Conservation (phyloP, 2,113 vertebrate genomes). For the Heteronetta atricapilla region DNA sequence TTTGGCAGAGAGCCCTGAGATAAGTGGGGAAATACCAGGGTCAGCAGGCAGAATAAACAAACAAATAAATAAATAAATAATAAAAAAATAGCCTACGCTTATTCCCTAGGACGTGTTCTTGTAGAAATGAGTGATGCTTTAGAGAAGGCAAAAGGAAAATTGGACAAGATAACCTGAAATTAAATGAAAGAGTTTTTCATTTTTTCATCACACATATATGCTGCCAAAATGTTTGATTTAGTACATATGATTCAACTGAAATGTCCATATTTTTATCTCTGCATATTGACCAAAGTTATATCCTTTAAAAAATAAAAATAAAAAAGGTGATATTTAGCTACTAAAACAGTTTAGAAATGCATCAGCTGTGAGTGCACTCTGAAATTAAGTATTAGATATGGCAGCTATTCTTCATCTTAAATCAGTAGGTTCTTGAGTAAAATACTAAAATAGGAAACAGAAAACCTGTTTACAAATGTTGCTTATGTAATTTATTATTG, state of each 20-base stretch:
- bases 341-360: background rate
- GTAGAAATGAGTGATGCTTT: background rate
- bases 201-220: background rate
- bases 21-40: background rate
- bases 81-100: background rate
- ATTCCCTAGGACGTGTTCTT: background rate
- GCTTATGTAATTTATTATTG: background rate
- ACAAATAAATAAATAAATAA: too few relatives aligned
- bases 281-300: background rate
- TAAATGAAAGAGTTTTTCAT: fast-evolving
- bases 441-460: background rate
- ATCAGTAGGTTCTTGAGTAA: background rate
- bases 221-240: background rate
- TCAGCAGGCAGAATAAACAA: background rate
- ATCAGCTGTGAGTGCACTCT: background rate
- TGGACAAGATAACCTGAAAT: background rate
- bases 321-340: background rate
- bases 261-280: background rate
- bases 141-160: background rate
- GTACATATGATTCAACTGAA: background rate
- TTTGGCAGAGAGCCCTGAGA: background rate
- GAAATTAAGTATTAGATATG: background rate
- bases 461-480: background rate
- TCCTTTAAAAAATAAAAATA: too few relatives aligned
- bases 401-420: background rate